phyloP scores from a whole-genome alignment of 1,140 invertebrate species.

The Vollenhovia emeryi region DNA sequence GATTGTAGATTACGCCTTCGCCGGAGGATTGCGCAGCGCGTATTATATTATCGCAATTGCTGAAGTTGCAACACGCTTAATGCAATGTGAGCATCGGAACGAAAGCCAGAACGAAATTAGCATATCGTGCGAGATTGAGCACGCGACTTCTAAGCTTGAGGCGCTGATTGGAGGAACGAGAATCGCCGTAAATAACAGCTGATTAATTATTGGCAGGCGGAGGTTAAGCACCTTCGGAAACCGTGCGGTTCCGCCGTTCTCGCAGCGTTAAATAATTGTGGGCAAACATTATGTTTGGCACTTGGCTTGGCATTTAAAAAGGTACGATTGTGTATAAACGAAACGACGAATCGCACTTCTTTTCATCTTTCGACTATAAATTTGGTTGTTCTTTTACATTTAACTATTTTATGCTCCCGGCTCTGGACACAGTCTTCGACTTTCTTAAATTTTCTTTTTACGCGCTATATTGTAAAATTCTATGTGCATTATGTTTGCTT shows the following conservation, averaged over 20 bases:
- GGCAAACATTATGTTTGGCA: not conserved
- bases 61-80: slow-evolving; percentile 6
- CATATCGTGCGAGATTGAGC: not conserved
- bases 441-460: no score
- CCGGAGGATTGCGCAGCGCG: slow-evolving; percentile 1
- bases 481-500: no score
- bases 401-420: no score
- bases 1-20: slow-evolving; percentile 23
- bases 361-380: no score
- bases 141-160: not conserved
- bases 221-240: not conserved
- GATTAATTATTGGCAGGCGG: not conserved
- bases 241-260: not conserved
- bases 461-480: no score
- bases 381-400: no score
- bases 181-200: slow-evolving; percentile 19
- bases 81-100: not conserved
- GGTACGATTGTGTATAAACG: not conserved
- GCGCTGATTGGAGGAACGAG: not conserved
- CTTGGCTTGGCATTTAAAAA: not conserved
- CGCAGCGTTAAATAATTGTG: not conserved
- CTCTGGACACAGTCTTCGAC: no score
- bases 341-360: no score
- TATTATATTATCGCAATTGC: slow-evolving; percentile 11
- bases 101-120: not conserved